These are phyloP conservation scores for Fulica atra DNA, from an alignment of 2,113 vertebrate genomes.

Conservation along the genomic window DNA sequence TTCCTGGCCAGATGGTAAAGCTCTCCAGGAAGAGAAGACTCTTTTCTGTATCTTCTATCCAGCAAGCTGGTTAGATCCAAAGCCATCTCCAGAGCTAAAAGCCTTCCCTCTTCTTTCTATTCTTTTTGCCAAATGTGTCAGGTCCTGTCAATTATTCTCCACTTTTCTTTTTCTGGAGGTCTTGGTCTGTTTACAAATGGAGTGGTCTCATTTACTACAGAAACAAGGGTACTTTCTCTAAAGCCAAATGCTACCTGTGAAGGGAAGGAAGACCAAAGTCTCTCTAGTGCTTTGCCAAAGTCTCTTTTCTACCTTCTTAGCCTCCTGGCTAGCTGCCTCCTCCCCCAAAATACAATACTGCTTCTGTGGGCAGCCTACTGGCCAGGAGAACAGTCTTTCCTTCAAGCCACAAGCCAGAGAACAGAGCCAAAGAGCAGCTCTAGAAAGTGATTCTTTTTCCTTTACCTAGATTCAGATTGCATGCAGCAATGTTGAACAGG, in stretches of 20 bases:
- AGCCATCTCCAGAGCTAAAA: background rate
- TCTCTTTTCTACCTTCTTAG: too few species aligned
- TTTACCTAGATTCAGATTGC: background rate
- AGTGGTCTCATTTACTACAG: background rate
- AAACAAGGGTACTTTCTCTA: background rate
- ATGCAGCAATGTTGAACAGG: background rate
- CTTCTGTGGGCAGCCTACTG: background rate
- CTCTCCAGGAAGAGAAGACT: too few species aligned
- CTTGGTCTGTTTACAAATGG: background rate
- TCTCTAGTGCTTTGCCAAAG: background rate
- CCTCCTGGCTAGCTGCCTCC: background rate
- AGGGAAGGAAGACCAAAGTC: background rate
- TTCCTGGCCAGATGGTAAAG: background rate
- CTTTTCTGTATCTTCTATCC: background rate
- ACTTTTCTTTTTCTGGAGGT: background rate
- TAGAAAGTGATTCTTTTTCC: background rate
- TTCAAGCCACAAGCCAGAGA: background rate
- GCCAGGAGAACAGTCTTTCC: background rate
- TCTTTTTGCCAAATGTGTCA: background rate
- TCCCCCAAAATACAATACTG: background rate
- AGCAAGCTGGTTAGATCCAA: background rate
- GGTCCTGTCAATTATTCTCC: background rate
- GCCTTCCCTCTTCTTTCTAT: background rate
- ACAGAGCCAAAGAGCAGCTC: background rate
- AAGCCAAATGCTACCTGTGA: background rate